Evolutionary conservation across 2,888 invertebrate species (phyloP), one percentile per base, ranked within the genome.

Genomic region (Seira musarum): DNA sequence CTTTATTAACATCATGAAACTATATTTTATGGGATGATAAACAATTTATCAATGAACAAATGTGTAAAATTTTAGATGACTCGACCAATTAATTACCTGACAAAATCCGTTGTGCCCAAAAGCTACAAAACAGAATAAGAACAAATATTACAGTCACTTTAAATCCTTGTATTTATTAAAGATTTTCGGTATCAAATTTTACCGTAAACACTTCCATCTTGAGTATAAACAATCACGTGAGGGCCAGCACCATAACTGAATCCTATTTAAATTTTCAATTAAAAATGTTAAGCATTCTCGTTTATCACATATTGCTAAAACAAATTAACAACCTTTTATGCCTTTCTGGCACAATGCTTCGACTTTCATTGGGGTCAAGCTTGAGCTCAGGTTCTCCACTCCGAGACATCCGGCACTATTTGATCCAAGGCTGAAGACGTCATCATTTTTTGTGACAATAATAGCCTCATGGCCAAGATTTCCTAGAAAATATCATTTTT

Each of bases 191-290:
- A n/a, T 57, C n/a, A 5, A 66, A 57, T 24, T 30, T 61, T 72
- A 74, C 79, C 78, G 87, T 90, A 92, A 1, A 92, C 88, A 83
- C 90, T 89, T 24, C 92, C 92, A 75, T 88, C 89, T 82, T 89
- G 88, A 15, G 91, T 91, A 0, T 91, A 89, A 1, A 91, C 92
- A 40, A 92, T 87, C 1, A 92, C 91, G 87, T 92, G 92, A 8
- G 92, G 92, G 10, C 92, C 91, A 87, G 90, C 90, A 0, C 92
- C 92, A 88, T 90, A 91, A 0, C 91, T 90, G 84, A 92, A 90
- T 24, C 88, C 89, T 89, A 79, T 21, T 67, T 53, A 64, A 53
- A 25, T 74, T 35, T 66, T 30, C 68, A 53, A 5, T 21, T 63
- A 40, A 61, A 19, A 19, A 13, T 10, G 22, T 24, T 13, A 24